Base-by-base conservation (phyloP, 2,797 vertebrate species). In the Enteromius afrohamiltoni region DNA sequence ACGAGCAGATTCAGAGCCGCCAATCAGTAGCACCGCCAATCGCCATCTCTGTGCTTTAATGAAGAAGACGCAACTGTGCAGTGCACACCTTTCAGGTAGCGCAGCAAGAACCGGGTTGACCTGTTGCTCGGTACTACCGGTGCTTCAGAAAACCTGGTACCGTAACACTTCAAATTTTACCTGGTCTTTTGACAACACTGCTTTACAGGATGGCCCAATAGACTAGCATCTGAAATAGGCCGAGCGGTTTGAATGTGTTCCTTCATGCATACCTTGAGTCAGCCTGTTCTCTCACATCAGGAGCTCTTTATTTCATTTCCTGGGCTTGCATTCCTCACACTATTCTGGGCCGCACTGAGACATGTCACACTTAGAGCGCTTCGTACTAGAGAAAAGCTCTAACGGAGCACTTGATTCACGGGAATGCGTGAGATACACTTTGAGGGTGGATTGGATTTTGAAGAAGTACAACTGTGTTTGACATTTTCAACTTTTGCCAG, bases 271-370 rank as follows among this genome's bases (percentile, higher is more conserved):
- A 89, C 87, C 87, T 87, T 37, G 70, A 87, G 86, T 83, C 85
- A 70, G 79, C 80, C 86, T 68, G 58, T 37, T 1, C 69, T 26
- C 77, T 88, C 87, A 91, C 68, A 80, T 89, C 88, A 87, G 64
- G 26, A 34, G 45, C 55, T 78, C 89, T 91, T 90, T 88, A 89
- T 90, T 88, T 84, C 89, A 89, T 90, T 89, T 92, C 87, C 85
- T 86, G 85, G 78, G 78, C 88, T 87, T 88, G 91, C 88, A 91
- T 90, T 92, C 89, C 87, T 79, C 87, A 85, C 83, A 82, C 86
- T 80, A 83, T 84, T 89, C 85, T 87, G 84, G 88, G 77, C 71
- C 71, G 75, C 77, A 84, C 85, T 37, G 69, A 90, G 85, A 91
- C 87, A 91, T 89, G 85, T 89, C 85, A 86, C 90, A 89, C 71